Conservation (phyloP, 2,113 vertebrate genomes). For the Cyprichromis sp. region DNA sequence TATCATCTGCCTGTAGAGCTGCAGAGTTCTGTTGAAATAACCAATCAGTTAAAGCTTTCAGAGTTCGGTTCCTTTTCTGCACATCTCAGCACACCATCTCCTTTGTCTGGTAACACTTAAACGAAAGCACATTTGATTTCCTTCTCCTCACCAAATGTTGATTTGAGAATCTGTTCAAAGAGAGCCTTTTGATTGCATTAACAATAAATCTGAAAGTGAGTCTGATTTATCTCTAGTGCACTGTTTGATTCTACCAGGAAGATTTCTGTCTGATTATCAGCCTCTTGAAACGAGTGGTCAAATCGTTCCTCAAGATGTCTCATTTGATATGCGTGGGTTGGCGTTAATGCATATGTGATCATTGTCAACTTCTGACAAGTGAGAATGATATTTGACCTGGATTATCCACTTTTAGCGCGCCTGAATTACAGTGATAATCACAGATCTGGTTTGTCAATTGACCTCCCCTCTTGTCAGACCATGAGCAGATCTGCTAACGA, state of each 20-base stretch:
- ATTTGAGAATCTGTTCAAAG: conserved; percentile 38
- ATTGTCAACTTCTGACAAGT: not conserved
- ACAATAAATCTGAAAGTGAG: conserved; percentile 27
- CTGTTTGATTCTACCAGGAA: not conserved
- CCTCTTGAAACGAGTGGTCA: conserved; percentile 33
- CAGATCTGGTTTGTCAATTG: conserved; percentile 24
- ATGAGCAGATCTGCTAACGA: conserved; percentile 5
- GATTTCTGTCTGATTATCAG: conserved; percentile 36
- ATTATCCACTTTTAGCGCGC: conserved; percentile 9
- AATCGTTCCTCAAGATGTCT: conserved; percentile 8
- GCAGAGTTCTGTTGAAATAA: conserved; percentile 39
- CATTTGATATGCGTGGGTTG: conserved; percentile 18
- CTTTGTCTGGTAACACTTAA: conserved; percentile 17
- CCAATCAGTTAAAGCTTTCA: conserved; percentile 39
- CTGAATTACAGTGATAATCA: conserved; percentile 24
- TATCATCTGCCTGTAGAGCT: conserved; percentile 49
- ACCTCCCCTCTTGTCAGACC: conserved; percentile 13
- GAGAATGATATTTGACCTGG: conserved; percentile 35
- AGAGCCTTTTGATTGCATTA: conserved; percentile 57
- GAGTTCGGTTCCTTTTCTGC: conserved; percentile 19
- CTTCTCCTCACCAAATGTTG: conserved; percentile 38
- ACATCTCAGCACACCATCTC: conserved; percentile 36
- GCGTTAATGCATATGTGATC: conserved; percentile 29
- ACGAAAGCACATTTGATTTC: conserved; percentile 16
- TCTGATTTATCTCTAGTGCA: conserved; percentile 36